These are phyloP conservation scores for Phalanger gymnotis DNA, from an alignment of 2,797 vertebrate genomes.

Conservation along the genomic window DNA sequence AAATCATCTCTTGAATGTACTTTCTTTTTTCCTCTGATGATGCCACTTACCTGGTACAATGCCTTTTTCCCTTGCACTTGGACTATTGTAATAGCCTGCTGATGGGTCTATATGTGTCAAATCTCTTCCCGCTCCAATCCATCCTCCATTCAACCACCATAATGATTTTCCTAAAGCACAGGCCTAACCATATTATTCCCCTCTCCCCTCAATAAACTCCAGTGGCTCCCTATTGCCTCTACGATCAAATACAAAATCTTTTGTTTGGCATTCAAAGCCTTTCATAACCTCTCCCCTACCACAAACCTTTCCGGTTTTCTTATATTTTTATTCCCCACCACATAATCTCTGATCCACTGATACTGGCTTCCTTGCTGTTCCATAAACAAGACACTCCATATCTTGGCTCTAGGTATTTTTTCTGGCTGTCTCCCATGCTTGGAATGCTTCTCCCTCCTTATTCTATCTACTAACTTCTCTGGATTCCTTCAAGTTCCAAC, in stretches of 20 bases:
- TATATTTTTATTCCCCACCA: neutral
- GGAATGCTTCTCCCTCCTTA: neutral
- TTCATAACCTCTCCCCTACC: too few species aligned
- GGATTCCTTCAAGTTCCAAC: too few species aligned
- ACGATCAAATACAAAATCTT: neutral
- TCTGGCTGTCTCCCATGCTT: neutral
- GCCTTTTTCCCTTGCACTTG: neutral
- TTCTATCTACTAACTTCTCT: too few species aligned
- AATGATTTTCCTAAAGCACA: neutral
- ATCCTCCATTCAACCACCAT: neutral
- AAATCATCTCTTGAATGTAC: neutral
- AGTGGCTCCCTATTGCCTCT: neutral
- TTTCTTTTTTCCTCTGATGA: neutral
- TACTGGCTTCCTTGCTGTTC: neutral
- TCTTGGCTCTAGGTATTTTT: neutral
- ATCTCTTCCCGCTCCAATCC: neutral
- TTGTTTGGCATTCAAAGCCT: neutral
- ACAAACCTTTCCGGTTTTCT: neutral
- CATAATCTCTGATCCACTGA: neutral
- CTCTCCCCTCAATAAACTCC: neutral
- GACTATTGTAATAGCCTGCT: too few species aligned
- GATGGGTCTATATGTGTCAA: neutral
- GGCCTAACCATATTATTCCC: neutral
- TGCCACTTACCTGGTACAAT: neutral
- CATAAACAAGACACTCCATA: neutral